A percentile compares a stretch with the other conserved stretches of the same genome.
These are phyloP conservation scores for Cynaeus angustus DNA, from an alignment of 2,888 invertebrate species.

Conservation along the genomic window DNA sequence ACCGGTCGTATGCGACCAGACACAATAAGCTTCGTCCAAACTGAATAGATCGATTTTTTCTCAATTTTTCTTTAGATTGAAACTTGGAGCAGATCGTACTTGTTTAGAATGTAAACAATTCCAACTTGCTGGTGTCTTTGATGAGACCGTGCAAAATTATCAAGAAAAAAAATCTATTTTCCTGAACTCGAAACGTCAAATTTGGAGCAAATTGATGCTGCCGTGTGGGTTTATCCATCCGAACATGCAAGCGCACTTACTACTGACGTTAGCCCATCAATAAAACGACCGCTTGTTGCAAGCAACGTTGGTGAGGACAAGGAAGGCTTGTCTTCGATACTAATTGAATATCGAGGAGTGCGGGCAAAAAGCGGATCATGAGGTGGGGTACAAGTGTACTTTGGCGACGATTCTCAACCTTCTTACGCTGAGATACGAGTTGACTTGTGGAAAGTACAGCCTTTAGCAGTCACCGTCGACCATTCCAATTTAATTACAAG, in stretches of 20 bases:
- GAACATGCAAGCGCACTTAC: constrained; percentile 58
- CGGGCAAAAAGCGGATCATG: constrained; percentile 62
- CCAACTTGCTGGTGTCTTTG: too few relatives aligned
- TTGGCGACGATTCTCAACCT: constrained; percentile 11
- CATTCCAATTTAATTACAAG: constrained; percentile 24
- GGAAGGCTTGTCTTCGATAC: constrained; percentile 44
- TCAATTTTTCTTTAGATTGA: constrained; percentile 22
- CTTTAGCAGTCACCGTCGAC: neutral
- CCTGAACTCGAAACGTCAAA: constrained; percentile 12
- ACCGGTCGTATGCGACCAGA: constrained; percentile 48
- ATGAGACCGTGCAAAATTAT: neutral
- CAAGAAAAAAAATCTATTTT: neutral
- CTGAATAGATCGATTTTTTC: constrained; percentile 19
- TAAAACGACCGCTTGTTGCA: constrained; percentile 42
- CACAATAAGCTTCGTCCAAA: constrained; percentile 35
- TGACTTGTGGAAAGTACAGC: constrained; percentile 2
- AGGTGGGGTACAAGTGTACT: constrained; percentile 64
- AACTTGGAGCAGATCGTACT: constrained; percentile 5
- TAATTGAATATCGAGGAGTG: constrained; percentile 53
- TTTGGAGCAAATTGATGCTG: constrained; percentile 19
- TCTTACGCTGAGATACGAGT: constrained; percentile 6
- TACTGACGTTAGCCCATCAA: constrained; percentile 53
- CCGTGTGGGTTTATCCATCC: constrained; percentile 29
- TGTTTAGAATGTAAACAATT: neutral
- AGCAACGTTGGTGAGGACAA: constrained; percentile 19